phyloP scores from a whole-genome alignment of 2,113 vertebrate species.

The Peromyscus leucopus region DNA sequence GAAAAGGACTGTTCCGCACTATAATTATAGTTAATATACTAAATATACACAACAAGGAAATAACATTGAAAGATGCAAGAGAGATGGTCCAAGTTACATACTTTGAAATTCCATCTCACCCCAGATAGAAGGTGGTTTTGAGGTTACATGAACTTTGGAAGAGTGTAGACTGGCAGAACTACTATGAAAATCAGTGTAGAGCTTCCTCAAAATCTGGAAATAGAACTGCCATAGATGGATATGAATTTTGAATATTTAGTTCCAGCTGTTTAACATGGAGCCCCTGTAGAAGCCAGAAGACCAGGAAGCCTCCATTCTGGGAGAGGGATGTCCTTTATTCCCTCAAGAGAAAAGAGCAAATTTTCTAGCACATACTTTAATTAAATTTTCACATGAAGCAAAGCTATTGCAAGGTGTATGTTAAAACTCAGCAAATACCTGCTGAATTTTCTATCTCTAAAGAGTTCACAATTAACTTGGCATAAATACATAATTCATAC shows the following conservation, averaged over 20 bases:
- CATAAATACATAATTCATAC: background rate
- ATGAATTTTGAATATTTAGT: background rate
- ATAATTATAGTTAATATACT: background rate
- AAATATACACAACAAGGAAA: background rate
- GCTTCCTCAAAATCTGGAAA: background rate
- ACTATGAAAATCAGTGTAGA: background rate
- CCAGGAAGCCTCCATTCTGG: background rate
- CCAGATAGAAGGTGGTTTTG: background rate
- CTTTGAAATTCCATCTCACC: background rate
- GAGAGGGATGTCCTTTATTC: background rate
- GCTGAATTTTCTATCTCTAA: background rate
- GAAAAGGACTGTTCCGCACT: background rate
- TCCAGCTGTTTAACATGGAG: background rate
- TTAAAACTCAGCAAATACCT: background rate
- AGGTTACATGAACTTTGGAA: background rate
- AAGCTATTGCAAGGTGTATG: background rate
- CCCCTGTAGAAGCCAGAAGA: background rate
- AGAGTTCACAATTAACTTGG: background rate
- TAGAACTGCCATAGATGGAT: background rate
- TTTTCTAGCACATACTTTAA: background rate
- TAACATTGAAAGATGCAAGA: background rate
- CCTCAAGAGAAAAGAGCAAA: background rate
- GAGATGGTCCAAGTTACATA: background rate
- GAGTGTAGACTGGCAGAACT: background rate
- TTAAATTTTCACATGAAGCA: background rate